Conservation (phyloP, 2,888 invertebrate genomes). For the Cylloceria caligata region DNA sequence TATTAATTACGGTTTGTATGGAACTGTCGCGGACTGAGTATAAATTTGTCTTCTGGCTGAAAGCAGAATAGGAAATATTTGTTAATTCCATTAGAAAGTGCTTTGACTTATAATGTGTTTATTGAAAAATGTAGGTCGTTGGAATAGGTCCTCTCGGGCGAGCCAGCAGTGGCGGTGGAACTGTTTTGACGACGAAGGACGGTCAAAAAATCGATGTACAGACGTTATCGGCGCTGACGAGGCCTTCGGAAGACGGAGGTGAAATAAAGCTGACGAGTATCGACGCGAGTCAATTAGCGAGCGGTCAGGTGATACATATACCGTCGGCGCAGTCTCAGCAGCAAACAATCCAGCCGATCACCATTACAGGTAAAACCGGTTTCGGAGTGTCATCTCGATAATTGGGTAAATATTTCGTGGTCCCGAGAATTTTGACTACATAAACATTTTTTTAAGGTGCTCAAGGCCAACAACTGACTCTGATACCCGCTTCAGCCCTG, state of each 20-base stretch:
- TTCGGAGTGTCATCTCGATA: neutral
- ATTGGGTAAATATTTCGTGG: neutral
- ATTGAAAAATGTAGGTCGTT: slow-evolving; percentile 71
- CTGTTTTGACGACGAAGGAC: slow-evolving; percentile 83
- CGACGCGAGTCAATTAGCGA: slow-evolving; percentile 81
- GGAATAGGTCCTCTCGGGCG: slow-evolving; percentile 81
- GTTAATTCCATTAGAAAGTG: neutral
- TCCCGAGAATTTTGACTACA: neutral
- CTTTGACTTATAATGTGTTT: slow-evolving; percentile 14
- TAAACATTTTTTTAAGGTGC: slow-evolving; percentile 84
- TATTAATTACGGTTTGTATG: too few relatives aligned
- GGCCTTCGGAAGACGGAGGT: slow-evolving; percentile 76
- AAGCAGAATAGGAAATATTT: neutral
- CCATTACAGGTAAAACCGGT: slow-evolving; percentile 86
- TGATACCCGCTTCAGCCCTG: slow-evolving; percentile 90
- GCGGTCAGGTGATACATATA: slow-evolving; percentile 83
- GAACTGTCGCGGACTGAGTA: too few relatives aligned
- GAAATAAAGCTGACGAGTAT: slow-evolving; percentile 83
- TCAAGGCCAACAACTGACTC: slow-evolving; percentile 93
- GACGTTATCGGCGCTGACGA: slow-evolving; percentile 78
- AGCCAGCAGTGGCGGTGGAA: slow-evolving; percentile 65
- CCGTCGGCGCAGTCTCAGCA: slow-evolving; percentile 75
- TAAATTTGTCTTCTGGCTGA: neutral
- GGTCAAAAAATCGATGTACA: slow-evolving; percentile 83
- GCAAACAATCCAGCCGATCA: slow-evolving; percentile 87